These are phyloP conservation scores for Austrofundulus limnaeus DNA, from an alignment of 2,113 vertebrate species.

Conservation along the genomic window DNA sequence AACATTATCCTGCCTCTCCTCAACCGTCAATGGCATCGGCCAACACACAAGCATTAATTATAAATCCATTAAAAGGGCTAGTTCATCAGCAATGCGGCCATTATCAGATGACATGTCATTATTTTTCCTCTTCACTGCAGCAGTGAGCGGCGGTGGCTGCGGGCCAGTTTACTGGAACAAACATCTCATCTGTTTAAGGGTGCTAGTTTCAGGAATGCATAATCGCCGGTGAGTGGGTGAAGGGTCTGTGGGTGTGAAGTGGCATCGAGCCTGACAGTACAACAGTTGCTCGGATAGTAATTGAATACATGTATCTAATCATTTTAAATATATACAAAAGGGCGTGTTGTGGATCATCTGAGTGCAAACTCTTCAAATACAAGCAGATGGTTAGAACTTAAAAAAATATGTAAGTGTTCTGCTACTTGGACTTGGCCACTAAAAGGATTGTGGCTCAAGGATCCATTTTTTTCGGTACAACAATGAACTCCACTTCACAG, in stretches of 20 bases:
- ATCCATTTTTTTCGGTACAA: background rate
- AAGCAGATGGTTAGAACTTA: background rate
- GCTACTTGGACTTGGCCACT: background rate
- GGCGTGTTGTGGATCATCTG: background rate
- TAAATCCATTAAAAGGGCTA: constrained; percentile 71
- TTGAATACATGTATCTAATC: constrained; percentile 35
- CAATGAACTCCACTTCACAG: background rate
- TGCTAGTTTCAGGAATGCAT: constrained; percentile 19
- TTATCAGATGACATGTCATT: constrained; percentile 71
- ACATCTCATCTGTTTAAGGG: constrained; percentile 57
- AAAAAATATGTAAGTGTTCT: background rate
- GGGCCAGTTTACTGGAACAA: constrained; percentile 48
- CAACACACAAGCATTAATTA: constrained; percentile 74
- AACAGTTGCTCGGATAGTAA: constrained; percentile 32
- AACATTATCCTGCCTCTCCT: constrained; percentile 59
- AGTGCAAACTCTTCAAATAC: background rate
- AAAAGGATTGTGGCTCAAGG: background rate
- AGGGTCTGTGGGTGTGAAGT: constrained; percentile 34
- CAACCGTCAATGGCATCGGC: constrained; percentile 60
- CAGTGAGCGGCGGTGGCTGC: constrained; percentile 42
- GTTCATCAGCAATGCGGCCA: constrained; percentile 70
- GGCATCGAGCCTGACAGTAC: constrained; percentile 20
- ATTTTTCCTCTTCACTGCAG: constrained; percentile 53
- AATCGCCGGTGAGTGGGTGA: constrained; percentile 37
- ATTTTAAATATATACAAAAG: constrained; percentile 10